Evolutionary conservation across 2,797 vertebrate species (phyloP).

Genomic region (Aplochiton taeniatus): DNA sequence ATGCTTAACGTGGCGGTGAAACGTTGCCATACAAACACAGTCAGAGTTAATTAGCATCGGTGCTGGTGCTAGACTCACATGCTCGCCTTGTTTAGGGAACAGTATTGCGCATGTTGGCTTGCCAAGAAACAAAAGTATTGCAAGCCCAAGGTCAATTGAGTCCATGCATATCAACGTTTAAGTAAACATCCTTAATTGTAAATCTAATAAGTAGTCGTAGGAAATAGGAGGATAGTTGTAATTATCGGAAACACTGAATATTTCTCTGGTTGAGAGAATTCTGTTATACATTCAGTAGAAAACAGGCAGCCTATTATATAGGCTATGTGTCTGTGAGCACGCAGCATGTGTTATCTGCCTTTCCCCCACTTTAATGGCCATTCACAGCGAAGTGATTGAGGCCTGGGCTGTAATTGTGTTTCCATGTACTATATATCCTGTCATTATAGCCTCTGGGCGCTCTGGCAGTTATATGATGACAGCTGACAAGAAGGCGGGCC

Average conservation of each 20-base stretch:
- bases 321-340: conserved; percentile 38
- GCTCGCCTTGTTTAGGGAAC: conserved; percentile 30
- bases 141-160: conserved; percentile 48
- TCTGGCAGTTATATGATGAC: conserved; percentile 73
- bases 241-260: no score
- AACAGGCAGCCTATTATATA: conserved; percentile 52
- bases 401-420: conserved; percentile 74
- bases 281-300: conserved; percentile 23
- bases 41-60: conserved; percentile 62
- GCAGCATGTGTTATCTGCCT: conserved; percentile 49
- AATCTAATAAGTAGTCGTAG: no score
- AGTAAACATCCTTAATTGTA: background rate
- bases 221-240: no score
- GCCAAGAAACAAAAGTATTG: conserved; percentile 41
- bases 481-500: conserved; percentile 67
- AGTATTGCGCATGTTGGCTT: conserved; percentile 42
- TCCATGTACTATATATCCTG: conserved; percentile 77
- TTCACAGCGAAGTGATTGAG: conserved; percentile 71
- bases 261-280: no score
- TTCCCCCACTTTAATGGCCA: conserved; percentile 53
- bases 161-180: conserved; percentile 17
- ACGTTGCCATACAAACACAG: conserved; percentile 55
- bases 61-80: conserved; percentile 34
- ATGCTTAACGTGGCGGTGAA: conserved; percentile 67
- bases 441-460: conserved; percentile 71